These are phyloP conservation scores for Pheosia gnoma DNA, from an alignment of 2,888 invertebrate genomes.

Conservation along the genomic window DNA sequence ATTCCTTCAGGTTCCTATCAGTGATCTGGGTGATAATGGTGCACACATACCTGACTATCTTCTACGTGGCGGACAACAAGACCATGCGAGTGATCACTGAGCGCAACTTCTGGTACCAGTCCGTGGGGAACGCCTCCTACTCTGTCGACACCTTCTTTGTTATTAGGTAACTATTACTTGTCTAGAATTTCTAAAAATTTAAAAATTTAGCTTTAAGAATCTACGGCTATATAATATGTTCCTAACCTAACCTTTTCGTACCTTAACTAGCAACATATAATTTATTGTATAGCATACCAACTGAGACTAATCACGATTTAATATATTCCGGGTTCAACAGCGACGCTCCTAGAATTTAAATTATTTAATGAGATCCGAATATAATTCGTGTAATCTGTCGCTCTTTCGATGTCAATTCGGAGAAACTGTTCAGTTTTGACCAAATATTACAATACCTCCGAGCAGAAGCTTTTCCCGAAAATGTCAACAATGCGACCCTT, in stretches of 20 bases:
- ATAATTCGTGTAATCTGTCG: conserved; percentile 6
- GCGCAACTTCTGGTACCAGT: conserved; percentile 90
- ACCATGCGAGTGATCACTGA: conserved; percentile 89
- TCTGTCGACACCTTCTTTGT: conserved; percentile 95
- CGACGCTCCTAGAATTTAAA: not conserved
- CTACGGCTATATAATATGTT: too few species aligned
- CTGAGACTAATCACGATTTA: not conserved
- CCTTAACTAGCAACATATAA: too few species aligned
- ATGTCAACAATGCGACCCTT: conserved; percentile 23
- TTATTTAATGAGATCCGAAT: not conserved
- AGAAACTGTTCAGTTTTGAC: conserved; percentile 4
- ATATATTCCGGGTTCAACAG: not conserved
- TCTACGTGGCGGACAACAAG: conserved; percentile 90
- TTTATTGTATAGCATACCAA: too few species aligned
- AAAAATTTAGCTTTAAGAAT: not conserved
- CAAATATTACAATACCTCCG: conserved; percentile 21
- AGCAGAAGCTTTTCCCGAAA: conserved; percentile 12
- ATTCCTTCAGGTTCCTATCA: conserved; percentile 85
- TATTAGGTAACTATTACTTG: conserved; percentile 85
- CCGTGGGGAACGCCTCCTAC: conserved; percentile 93
- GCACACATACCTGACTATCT: conserved; percentile 92
- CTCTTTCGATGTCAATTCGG: conserved; percentile 3
- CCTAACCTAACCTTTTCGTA: too few species aligned
- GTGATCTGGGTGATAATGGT: conserved; percentile 93
- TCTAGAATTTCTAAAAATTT: too few species aligned